These are phyloP conservation scores for Centropus bengalensis DNA, from an alignment of 2,113 vertebrate genomes.

Conservation along the genomic window DNA sequence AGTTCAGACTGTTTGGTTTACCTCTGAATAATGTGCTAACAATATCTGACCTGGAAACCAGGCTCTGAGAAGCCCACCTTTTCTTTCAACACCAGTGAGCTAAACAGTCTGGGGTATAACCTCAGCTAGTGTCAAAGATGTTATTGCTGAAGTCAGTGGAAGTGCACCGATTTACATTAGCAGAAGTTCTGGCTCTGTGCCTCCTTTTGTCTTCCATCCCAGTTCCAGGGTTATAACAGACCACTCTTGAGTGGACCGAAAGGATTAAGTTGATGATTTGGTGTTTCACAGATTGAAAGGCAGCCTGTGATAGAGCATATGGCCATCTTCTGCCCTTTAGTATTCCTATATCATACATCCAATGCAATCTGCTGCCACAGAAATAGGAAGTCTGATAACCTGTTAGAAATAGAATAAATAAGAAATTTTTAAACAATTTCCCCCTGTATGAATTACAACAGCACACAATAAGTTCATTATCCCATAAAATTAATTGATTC, in stretches of 20 bases:
- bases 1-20: not conserved
- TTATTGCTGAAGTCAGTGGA: conserved; percentile 2
- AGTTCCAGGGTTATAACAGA: conserved; percentile 18
- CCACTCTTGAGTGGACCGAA: conserved; percentile 3
- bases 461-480: not conserved
- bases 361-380: conserved; percentile 56
- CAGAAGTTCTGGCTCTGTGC: conserved; percentile 49
- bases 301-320: conserved; percentile 34
- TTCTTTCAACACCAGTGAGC: not conserved
- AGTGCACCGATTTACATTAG: conserved; percentile 16
- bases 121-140: not conserved
- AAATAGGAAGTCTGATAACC: conserved; percentile 29
- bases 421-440: conserved; percentile 42
- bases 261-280: conserved; percentile 32
- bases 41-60: not conserved
- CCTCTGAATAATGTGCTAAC: not conserved
- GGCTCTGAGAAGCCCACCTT: not conserved
- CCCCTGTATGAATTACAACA: not conserved
- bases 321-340: conserved; percentile 61
- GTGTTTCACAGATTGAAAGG: conserved; percentile 56
- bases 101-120: not conserved
- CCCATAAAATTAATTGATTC: not conserved
- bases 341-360: conserved; percentile 37
- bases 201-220: conserved; percentile 25
- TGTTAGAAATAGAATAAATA: conserved; percentile 47